Base-by-base conservation (phyloP, 37 sponge, comb jelly and placozoan genomes). In the Axinella damicornis region DNA sequence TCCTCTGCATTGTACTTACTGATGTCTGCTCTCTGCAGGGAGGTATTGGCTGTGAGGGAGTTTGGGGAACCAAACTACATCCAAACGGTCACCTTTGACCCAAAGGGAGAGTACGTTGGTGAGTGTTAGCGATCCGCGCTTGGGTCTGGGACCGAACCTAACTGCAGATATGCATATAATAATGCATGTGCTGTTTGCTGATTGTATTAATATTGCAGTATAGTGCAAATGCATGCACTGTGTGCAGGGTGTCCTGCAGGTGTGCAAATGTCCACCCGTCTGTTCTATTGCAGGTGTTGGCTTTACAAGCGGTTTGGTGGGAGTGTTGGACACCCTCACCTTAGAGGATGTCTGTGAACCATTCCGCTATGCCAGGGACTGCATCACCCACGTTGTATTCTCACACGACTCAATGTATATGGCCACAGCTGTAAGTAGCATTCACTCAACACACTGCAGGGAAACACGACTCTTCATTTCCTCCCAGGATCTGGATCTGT, bases 391-490 rank as follows among this genome's bases (percentile, higher is more conserved):
- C 40, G 52, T 96, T 57, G 67, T 88, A 9, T 98, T 98, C 91
- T 98, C 99, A n/a, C 93, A 92, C 57, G 97, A 98, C 63, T 90
- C 95, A 27, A 56, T 25, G 5, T 95, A 85, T 85, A 80, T 98
- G 53, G 97, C 99, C 30, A 94, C 94, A 37, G 94, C 98, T 73
- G 98, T 95, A 55, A 85, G 90, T 55, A 4, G 9, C 5, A 19
- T 19, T 9, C 46, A 4, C 9, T 46, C 46, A 12, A 46, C 46
- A 46, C 46, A 46, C 46, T 46, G 46, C 9, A 46, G 46, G 46
- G 46, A 9, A 12, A 46, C 46, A 46, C 46, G 9, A n/a, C n/a
- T n/a, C n/a, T n/a, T n/a, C n/a, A n/a, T n/a, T 78, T 63, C 17
- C 35, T 66, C 61, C 33, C 35, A 94, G 92, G 97, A 96, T 63